Evolutionary conservation across 1,140 invertebrate species (phyloP).

Genomic region (Solenopsis invicta): DNA sequence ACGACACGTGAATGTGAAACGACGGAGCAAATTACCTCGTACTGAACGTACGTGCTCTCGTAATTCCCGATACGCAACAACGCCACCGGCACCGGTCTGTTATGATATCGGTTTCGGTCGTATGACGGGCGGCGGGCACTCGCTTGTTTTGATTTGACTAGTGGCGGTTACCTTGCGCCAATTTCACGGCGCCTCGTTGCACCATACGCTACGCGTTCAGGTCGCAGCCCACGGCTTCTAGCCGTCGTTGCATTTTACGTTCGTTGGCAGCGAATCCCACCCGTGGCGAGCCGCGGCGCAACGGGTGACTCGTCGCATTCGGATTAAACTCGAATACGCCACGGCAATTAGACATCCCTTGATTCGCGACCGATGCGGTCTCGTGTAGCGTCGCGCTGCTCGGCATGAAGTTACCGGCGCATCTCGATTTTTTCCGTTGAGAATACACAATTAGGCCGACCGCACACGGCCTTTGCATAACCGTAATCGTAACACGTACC

Average conservation of each 20-base stretch:
- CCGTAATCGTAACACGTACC: no score
- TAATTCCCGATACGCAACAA: slow-evolving; percentile 8
- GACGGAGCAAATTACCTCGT: neutral
- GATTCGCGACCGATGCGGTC: neutral
- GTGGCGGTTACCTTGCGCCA: neutral
- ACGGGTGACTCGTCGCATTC: neutral
- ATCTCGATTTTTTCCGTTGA: neutral
- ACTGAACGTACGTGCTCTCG: neutral
- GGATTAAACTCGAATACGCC: neutral
- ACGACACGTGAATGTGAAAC: neutral
- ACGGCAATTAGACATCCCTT: neutral
- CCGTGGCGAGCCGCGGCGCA: no score
- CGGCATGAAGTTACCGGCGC: neutral
- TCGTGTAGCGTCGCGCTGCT: neutral
- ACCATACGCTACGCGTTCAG: neutral
- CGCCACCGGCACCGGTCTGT: neutral
- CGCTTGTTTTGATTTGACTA: slow-evolving; percentile 10
- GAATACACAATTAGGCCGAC: no score
- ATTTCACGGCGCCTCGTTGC: slow-evolving; percentile 23
- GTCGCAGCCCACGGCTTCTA: neutral
- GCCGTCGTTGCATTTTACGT: neutral
- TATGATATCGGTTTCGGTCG: slow-evolving; percentile 1
- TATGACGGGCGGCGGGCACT: neutral
- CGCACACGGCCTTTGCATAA: no score
- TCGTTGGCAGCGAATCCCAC: neutral